Evolutionary conservation across 2,113 vertebrate species (phyloP), one percentile per base, ranked within the genome.

Genomic region (Ochotona princeps): DNA sequence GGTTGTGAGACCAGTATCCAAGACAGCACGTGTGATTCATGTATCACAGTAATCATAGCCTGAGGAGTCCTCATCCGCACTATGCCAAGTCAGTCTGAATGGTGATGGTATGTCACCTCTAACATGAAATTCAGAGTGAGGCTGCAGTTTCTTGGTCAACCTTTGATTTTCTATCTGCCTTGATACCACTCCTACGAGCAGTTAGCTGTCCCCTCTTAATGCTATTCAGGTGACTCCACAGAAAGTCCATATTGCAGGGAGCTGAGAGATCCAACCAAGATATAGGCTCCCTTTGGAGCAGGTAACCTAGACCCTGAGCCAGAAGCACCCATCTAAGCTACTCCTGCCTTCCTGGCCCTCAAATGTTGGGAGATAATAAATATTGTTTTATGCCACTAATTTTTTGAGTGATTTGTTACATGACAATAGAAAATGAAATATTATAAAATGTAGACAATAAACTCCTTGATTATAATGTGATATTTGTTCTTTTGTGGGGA

Each of bases 361-460:
- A 82, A 32, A 85, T 74, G 67, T 65, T 78, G 13, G 25, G 4
- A 87, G 23, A 82, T 51, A 66, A 60, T 30, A 78, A 67, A 51
- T 25, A 4, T 38, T 91, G 23, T 38, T 87, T 91, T 75, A 87
- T 74, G 32, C 66, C 87, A 79, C 54, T 89, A 75, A 83, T 38
- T 89, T 67, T 67, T 6, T 8, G 3, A 4, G 3, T 69, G 30
- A 30, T 57, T 78, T 94, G 38, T 74, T 54, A 54, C 65, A 25
- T 51, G 49, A 17, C 30, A 82, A 60, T 66, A 69, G 20, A 72
- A 57, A 86, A 90, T 26, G 26, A 92, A 44, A 87, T 35, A n/a
- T 1, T 49, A 14, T 54, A 90, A 89, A 67, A 26, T 26, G 76
- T 89, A 84, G 32, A 44, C 12, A 38, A 74, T 82, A 88, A 87